Conservation (phyloP, 2,113 vertebrate species). For the Pelecanoides urinatrix region DNA sequence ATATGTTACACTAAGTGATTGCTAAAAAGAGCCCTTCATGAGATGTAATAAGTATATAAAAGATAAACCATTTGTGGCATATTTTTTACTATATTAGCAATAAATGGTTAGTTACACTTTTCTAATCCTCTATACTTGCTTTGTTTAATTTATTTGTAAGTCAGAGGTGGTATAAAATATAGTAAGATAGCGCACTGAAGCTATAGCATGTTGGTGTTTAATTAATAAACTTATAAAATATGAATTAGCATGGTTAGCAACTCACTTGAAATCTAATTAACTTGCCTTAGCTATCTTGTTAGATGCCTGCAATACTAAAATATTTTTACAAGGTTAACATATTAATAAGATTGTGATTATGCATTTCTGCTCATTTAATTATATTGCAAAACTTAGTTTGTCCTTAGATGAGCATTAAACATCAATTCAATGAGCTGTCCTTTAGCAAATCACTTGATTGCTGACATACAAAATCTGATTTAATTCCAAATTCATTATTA, state of each 20-base stretch:
- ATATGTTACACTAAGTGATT: background rate
- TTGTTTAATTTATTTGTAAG: constrained; percentile 66
- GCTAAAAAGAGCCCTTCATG: background rate
- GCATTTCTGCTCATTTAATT: constrained; percentile 66
- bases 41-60: constrained; percentile 7
- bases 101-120: constrained; percentile 43
- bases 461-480: constrained; percentile 4
- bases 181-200: constrained; percentile 52
- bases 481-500: constrained; percentile 43
- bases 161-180: constrained; percentile 55
- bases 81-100: constrained; percentile 53
- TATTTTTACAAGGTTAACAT: constrained; percentile 68
- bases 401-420: constrained; percentile 51
- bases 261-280: constrained; percentile 76
- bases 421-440: constrained; percentile 9
- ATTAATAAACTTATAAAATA: constrained; percentile 77
- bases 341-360: constrained; percentile 70
- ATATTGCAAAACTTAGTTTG: constrained; percentile 57
- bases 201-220: constrained; percentile 63
- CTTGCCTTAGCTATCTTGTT: constrained; percentile 60
- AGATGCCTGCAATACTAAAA: constrained; percentile 51
- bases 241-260: constrained; percentile 71
- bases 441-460: constrained; percentile 26
- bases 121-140: constrained; percentile 49
- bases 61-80: constrained; percentile 1